These are phyloP conservation scores for Grammomys surdaster DNA, from an alignment of 2,113 vertebrate species.

Conservation along the genomic window DNA sequence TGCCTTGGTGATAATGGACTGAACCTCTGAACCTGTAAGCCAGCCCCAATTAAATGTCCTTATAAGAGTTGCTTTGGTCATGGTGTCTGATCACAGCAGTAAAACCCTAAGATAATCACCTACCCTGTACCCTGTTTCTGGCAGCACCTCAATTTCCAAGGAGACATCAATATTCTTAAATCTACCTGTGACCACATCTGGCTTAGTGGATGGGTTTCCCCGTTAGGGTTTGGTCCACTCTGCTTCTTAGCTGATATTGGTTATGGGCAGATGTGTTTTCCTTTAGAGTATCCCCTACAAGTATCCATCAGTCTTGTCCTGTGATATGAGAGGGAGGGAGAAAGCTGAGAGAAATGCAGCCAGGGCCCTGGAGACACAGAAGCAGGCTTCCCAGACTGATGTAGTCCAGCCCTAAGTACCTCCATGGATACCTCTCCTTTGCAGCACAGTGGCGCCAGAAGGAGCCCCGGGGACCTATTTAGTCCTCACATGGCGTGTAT, in stretches of 20 bases:
- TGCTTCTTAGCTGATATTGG: neutral
- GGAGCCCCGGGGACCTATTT: neutral
- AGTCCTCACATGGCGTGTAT: neutral
- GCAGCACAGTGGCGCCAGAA: neutral
- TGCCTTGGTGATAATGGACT: too few species aligned
- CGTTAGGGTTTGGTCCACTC: neutral
- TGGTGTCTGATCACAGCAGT: too few species aligned
- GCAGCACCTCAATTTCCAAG: too few species aligned
- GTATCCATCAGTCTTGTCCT: neutral
- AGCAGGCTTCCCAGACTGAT: accelerated
- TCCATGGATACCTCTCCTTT: too few species aligned
- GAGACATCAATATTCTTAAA: neutral
- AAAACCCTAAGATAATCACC: too few species aligned
- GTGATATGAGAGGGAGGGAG: too few species aligned
- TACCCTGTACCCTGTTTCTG: neutral
- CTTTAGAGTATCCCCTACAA: neutral
- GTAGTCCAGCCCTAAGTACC: neutral
- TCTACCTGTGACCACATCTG: neutral
- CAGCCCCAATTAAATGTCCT: too few species aligned
- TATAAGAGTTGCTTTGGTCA: too few species aligned
- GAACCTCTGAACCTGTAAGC: too few species aligned
- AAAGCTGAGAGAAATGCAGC: neutral
- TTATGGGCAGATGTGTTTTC: too few species aligned
- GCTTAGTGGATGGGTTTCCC: neutral
- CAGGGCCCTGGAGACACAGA: neutral